Conservation (phyloP, 2,888 invertebrate species). For the Nudaria mundana region DNA sequence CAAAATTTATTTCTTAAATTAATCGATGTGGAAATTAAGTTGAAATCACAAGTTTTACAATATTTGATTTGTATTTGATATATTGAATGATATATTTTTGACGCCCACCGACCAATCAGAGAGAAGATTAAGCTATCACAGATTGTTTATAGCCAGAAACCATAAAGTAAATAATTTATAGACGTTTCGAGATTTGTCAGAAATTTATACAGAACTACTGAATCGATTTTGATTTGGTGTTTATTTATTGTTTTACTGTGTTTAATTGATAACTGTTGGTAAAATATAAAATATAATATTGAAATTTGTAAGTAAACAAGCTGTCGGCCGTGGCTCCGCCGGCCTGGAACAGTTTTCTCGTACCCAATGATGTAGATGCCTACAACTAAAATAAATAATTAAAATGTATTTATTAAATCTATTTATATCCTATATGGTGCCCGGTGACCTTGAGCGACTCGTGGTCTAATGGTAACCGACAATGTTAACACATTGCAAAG, state of each 20-base stretch:
- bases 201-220: conserved; percentile 32
- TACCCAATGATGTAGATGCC: no score
- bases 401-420: no score
- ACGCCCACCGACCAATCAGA: conserved; percentile 33
- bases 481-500: no score
- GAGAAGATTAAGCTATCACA: conserved; percentile 27
- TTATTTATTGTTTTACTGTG: conserved; percentile 25
- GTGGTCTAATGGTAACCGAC: no score
- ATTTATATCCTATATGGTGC: no score
- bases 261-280: conserved; percentile 29
- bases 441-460: no score
- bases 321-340: no score
- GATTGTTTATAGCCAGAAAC: conserved; percentile 20
- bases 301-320: no score
- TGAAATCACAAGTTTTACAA: conserved; percentile 19
- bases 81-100: conserved; percentile 21
- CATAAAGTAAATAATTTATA: conserved; percentile 11
- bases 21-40: conserved; percentile 21
- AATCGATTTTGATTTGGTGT: conserved; percentile 20
- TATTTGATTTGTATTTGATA: conserved; percentile 31
- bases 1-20: conserved; percentile 3
- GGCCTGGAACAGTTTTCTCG: no score
- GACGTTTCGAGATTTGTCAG: conserved; percentile 25
- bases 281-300: no score
- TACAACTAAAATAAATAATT: no score